Evolutionary conservation across 2,113 vertebrate species (phyloP), one percentile per base, ranked within the genome.

Genomic region (Cranoglanis bouderius): DNA sequence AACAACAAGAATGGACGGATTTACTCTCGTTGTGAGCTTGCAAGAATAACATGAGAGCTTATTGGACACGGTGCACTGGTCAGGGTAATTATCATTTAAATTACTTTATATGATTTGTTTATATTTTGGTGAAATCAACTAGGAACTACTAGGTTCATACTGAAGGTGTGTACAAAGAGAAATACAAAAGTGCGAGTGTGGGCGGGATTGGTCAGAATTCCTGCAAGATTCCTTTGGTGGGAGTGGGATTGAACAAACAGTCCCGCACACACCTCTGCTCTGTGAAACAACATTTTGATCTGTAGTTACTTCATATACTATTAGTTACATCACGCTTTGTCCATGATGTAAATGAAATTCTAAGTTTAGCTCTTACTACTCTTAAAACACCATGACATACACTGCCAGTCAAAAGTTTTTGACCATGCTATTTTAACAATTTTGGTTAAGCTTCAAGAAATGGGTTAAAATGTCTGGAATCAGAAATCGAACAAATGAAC

Each of bases 181-280:
- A 61, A 38, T 12, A 38, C n/a, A n/a, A n/a, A n/a, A 16, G 35
- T 61, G 21, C 8, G 21, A 38, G 55, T 61, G 35, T 24, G 81
- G 5, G 81, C 3, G 57, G 38, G 81, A 24, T 57, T 38, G 51
- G 53, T 38, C 32, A 61, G 81, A 61, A 61, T 83, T 61, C 35
- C 81, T 83, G 26, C 35, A 83, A 61, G 57, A 83, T 83, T 83
- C 81, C 81, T 83, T 43, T 59, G 81, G 35, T 61, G 81, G 81
- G 81, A 83, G 81, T 61, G 81, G 81, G 24, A 83, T 83, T 59
- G 24, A 43, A 83, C 38, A 83, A 61, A 61, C 55, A 82, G 4
- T 82, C 51, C 7, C 2, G 19, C 51, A 83, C 55, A 83, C 81
- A 61, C 57, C 38, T 83, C 81, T 59, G 5, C 21, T 59, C 51